Base-by-base conservation (phyloP, 1,140 invertebrate genomes). In the Cotesia typhae region DNA sequence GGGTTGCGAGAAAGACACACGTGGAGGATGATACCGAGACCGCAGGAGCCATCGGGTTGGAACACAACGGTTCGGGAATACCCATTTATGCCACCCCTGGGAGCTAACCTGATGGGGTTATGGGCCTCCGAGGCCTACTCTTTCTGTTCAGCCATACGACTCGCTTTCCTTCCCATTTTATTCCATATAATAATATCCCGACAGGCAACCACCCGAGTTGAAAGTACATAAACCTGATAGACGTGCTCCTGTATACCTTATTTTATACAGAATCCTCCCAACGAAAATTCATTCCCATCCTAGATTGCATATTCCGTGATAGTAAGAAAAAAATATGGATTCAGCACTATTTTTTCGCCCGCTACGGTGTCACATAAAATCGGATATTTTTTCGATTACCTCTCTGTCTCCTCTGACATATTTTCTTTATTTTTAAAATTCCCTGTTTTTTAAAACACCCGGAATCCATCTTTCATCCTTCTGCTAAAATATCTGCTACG, bases 51-150 rank as follows among this genome's bases (percentile, higher is more conserved):
- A 74, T 67, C 69, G 61, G 57, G 37, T 61, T 38, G 78, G 59
- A 74, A 75, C 70, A 67, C 59, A 53, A 66, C 63, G 55, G 68
- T 63, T 73, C 53, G 37, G 64, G 68, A 60, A 70, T 75, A 61
- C 64, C 61, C 65, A 73, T 82, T 85, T 85, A 86, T 85, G 80
- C 74, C 68, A 75, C 85, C 84, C 84, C 59, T 78, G 85, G 82
- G 85, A 86, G 77, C 72, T 81, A 76, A 80, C 76, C 82, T 86
- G 85, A 87, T 87, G 85, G 84, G 85, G 85, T 86, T 87, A 87
- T 85, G 81, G 80, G 84, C 83, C 85, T 87, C 85, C 71, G 78
- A 86, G 85, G 85, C 84, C 84, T 86, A 86, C 84, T 87, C 83
- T 83, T 82, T 85, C 79, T 77, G 72, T 77, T 79, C 78, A 78